phyloP scores from a whole-genome alignment of 1,140 invertebrate genomes.

The Coenobita brevimanus region DNA sequence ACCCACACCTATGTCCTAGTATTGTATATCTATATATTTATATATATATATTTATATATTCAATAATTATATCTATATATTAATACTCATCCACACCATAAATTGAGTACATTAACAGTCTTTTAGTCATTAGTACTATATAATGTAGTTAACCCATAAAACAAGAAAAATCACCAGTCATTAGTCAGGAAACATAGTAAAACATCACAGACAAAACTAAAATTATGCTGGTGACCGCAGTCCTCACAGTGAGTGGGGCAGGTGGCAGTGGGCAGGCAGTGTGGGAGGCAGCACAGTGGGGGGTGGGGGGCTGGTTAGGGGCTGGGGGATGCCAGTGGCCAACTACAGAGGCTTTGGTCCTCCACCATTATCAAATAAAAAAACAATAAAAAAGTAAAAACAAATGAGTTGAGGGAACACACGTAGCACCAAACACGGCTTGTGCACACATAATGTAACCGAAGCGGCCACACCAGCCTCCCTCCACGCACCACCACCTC shows the following conservation, averaged over 20 bases:
- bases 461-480: constrained; percentile 30
- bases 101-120: constrained; percentile 53
- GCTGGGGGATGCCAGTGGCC: constrained; percentile 36
- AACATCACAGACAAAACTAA: constrained; percentile 63
- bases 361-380: constrained; percentile 17
- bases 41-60: constrained; percentile 49
- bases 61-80: constrained; percentile 25
- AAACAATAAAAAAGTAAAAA: too few species aligned
- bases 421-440: constrained; percentile 66
- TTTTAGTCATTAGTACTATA: constrained; percentile 50
- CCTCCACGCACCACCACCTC: constrained; percentile 13
- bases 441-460: constrained; percentile 51
- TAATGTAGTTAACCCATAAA: constrained; percentile 37
- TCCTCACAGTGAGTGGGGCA: constrained; percentile 12
- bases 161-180: constrained; percentile 41
- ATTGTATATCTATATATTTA: constrained; percentile 22
- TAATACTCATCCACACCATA: constrained; percentile 43
- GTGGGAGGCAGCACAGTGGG: constrained; percentile 10
- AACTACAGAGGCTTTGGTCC: constrained; percentile 59
- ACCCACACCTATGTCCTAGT: background rate
- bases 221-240: constrained; percentile 41
- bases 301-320: background rate
- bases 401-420: constrained; percentile 17
- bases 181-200: constrained; percentile 50
- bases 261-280: background rate